phyloP scores from a whole-genome alignment of 1,140 invertebrate genomes.

The Temnothorax longispinosus region DNA sequence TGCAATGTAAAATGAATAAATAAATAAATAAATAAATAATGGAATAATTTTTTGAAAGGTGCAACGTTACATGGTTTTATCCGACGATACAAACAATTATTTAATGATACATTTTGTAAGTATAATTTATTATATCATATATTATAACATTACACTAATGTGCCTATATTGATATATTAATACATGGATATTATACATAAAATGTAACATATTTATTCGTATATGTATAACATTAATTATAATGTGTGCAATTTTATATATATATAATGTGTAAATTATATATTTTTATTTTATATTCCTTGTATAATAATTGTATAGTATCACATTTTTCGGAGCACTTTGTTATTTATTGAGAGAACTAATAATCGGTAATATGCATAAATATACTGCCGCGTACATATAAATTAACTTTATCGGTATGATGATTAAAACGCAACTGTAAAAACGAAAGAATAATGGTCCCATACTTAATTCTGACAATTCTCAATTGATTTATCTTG shows the following conservation, averaged over 20 bases:
- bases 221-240: not conserved
- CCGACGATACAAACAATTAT: not conserved
- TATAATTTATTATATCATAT: not conserved
- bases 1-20: not conserved
- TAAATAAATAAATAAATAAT: too few species aligned
- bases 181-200: not conserved
- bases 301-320: not conserved
- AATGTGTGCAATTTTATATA: too few species aligned
- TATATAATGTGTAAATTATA: not conserved
- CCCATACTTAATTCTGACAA: not conserved
- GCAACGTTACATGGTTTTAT: not conserved
- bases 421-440: not conserved
- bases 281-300: not conserved
- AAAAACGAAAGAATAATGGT: not conserved
- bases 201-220: not conserved
- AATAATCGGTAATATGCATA: not conserved
- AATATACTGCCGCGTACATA: conserved; percentile 36
- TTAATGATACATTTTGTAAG: not conserved
- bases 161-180: not conserved
- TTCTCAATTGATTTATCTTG: conserved; percentile 49
- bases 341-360: not conserved
- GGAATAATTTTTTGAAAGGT: not conserved
- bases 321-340: not conserved
- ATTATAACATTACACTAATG: too few species aligned
- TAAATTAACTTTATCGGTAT: not conserved